Conservation (phyloP, 2,888 invertebrate species). For the Agonopterix subpropinquella region DNA sequence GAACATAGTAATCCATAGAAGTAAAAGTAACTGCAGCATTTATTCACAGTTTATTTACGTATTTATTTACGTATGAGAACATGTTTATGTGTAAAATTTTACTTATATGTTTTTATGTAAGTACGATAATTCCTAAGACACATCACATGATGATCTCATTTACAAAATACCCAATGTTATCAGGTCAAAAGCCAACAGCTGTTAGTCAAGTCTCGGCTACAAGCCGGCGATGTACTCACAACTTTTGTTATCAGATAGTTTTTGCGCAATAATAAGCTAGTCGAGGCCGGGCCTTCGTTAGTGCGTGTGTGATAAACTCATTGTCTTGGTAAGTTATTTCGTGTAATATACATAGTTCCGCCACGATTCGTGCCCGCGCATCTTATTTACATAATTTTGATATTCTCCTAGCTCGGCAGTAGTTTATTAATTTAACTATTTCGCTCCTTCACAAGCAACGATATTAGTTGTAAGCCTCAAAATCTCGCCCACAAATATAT, state of each 20-base stretch:
- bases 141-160: constrained; percentile 41
- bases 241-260: constrained; percentile 15
- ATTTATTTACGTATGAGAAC: too few species aligned
- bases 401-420: too few species aligned
- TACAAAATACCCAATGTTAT: constrained; percentile 35
- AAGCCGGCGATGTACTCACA: constrained; percentile 13
- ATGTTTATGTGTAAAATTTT: too few species aligned
- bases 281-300: constrained; percentile 9
- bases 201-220: constrained; percentile 1
- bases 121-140: too few species aligned
- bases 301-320: constrained; percentile 7
- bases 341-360: background rate
- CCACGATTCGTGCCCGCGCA: too few species aligned
- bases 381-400: too few species aligned
- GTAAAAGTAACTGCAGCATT: too few species aligned
- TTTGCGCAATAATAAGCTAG: constrained; percentile 11
- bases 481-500: constrained; percentile 5
- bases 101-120: too few species aligned
- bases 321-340: constrained; percentile 6
- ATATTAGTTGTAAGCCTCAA: constrained; percentile 3
- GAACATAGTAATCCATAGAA: too few species aligned
- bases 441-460: constrained; percentile 1
- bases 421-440: background rate
- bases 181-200: constrained; percentile 19
- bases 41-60: too few species aligned